A percentile compares a stretch with the other conserved stretches of the same genome.
Conservation (phyloP, 2,888 invertebrate genomes). For the Cataglyphis albicans region DNA sequence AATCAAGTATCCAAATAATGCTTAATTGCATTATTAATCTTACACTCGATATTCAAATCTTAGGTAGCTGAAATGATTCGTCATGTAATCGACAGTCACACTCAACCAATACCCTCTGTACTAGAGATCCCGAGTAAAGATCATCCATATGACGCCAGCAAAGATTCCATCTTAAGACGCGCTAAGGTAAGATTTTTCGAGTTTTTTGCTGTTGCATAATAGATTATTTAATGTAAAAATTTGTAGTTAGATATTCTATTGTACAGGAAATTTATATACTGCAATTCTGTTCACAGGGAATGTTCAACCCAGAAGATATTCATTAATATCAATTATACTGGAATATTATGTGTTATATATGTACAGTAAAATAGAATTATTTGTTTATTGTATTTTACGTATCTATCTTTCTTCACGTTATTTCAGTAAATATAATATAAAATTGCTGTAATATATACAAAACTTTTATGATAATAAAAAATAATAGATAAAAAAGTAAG, state of each 20-base stretch:
- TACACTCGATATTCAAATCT: slow-evolving; percentile 7
- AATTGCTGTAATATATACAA: slow-evolving; percentile 1
- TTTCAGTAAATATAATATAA: slow-evolving; percentile 44
- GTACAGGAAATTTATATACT: neutral
- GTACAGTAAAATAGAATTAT: slow-evolving; percentile 16
- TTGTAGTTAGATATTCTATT: neutral
- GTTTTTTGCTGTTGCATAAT: neutral
- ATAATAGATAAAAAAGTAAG: neutral
- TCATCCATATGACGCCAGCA: slow-evolving; percentile 98
- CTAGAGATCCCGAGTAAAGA: slow-evolving; percentile 99
- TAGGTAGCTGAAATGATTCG: slow-evolving; percentile 98
- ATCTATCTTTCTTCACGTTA: slow-evolving; percentile 43
- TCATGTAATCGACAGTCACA: slow-evolving; percentile 97
- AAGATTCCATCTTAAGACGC: slow-evolving; percentile 98
- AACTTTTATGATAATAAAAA: neutral
- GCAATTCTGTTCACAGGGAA: slow-evolving; percentile 89
- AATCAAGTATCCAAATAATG: neutral
- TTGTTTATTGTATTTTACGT: slow-evolving; percentile 39
- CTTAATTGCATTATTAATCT: neutral
- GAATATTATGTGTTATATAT: slow-evolving; percentile 40
- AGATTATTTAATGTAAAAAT: neutral
- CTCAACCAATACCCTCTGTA: slow-evolving; percentile 97
- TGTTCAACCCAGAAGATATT: slow-evolving; percentile 95
- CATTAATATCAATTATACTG: slow-evolving; percentile 73
- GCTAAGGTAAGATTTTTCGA: slow-evolving; percentile 90